Percentiles rank a stretch among this genome's conserved stretches.
phyloP scores from a whole-genome alignment of 2,888 invertebrate genomes.

The Acheta domesticus region DNA sequence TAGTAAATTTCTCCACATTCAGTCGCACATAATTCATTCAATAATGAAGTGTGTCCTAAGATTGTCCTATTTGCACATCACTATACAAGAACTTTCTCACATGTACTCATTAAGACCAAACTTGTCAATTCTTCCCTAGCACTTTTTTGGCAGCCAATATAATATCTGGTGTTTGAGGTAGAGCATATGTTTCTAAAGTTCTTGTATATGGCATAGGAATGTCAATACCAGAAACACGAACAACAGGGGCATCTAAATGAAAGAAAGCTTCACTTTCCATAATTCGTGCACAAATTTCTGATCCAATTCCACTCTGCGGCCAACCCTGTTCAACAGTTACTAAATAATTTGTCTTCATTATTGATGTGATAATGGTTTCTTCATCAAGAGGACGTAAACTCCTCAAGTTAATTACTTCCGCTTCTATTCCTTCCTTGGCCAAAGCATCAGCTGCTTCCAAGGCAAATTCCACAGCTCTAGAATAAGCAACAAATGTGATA shows the following conservation, averaged over 20 bases:
- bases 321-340: slow-evolving; percentile 95
- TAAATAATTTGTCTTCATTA: slow-evolving; percentile 92
- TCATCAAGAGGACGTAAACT: slow-evolving; percentile 85
- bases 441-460: slow-evolving; percentile 86
- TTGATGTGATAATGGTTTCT: slow-evolving; percentile 73
- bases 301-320: slow-evolving; percentile 90
- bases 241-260: slow-evolving; percentile 91
- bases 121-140: slow-evolving; percentile 54
- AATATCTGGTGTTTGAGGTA: slow-evolving; percentile 74
- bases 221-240: slow-evolving; percentile 90
- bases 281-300: slow-evolving; percentile 89
- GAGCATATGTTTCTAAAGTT: slow-evolving; percentile 71
- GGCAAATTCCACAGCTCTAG: slow-evolving; percentile 78
- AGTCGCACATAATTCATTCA: too few relatives aligned
- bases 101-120: too few relatives aligned
- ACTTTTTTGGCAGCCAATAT: slow-evolving; percentile 74
- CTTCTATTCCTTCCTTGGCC: slow-evolving; percentile 82
- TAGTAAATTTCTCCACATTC: too few relatives aligned
- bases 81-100: too few relatives aligned
- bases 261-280: slow-evolving; percentile 91
- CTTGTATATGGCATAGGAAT: slow-evolving; percentile 96
- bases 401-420: slow-evolving; percentile 91
- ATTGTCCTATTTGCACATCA: too few relatives aligned
- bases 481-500: slow-evolving; percentile 87
- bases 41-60: too few relatives aligned